Evolutionary conservation across 2,113 vertebrate species (phyloP), one percentile per base, ranked within the genome.

Genomic region (Euleptes europaea): DNA sequence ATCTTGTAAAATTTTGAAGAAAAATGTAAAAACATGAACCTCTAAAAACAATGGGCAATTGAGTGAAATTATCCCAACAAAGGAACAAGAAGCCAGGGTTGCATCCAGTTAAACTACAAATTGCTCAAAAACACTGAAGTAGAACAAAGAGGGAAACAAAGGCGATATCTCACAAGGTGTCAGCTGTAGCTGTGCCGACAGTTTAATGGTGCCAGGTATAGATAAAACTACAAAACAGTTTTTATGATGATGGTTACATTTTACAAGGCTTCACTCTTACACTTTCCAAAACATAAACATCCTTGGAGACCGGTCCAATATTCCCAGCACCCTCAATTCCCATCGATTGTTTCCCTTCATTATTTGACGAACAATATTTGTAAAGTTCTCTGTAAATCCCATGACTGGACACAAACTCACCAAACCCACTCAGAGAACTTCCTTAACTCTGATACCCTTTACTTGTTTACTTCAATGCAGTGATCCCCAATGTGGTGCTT

Each of bases 41-140:
- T 69, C 28, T 9, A 63, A 78, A 85, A 85, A 1, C 44, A 85
- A 80, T 1, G 26, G 75, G 70, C 67, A 79, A 87, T 89, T 92
- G 63, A 70, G 60, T 74, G 47, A 28, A 89, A 83, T 82, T 82
- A 1, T 28, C 85, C 40, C 85, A 91, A 54, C 70, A 73, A 67
- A 60, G 42, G 42, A 44, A 83, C 67, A 78, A 23, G 84, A 81
- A 85, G 69, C 35, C 69, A 5, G 57, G 72, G 42, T 15, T 72
- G 0, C 0, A 89, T n/a, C 47, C 65, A 35, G 84, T 91, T 82
- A 82, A 91, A 82, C 75, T 87, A 83, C 21, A 91, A 89, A 88
- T 76, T 33, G 70, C 88, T 84, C 63, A 84, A 82, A 88, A 88
- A 83, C 7, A 10, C 26, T 12, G 38, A 80, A 87, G 47, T 10